phyloP scores from a whole-genome alignment of 2,113 vertebrate species.

The Rhipidura dahli region DNA sequence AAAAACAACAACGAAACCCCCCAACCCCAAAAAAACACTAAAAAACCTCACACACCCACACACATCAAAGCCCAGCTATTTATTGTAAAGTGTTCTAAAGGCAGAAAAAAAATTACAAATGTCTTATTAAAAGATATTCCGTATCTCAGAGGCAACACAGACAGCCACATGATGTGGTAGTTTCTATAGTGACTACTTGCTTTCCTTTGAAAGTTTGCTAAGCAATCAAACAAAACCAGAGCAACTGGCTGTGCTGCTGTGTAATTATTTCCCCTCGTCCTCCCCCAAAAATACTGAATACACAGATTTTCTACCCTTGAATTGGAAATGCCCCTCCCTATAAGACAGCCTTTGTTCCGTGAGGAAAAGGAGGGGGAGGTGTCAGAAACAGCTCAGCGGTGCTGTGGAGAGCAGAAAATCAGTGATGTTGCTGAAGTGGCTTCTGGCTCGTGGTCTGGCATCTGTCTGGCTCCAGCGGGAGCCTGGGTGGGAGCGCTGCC shows the following conservation, averaged over 20 bases:
- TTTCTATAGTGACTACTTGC: constrained; percentile 69
- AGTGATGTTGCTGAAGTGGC: background rate
- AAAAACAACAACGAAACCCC: too few species aligned
- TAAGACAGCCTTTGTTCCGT: constrained; percentile 21
- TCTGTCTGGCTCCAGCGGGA: background rate
- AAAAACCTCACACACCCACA: background rate
- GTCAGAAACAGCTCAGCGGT: background rate
- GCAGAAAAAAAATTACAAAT: background rate
- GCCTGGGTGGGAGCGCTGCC: background rate
- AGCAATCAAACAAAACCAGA: constrained; percentile 45
- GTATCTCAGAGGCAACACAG: background rate
- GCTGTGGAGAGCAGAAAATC: background rate
- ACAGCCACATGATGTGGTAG: constrained; percentile 13
- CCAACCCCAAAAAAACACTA: background rate
- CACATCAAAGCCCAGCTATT: background rate
- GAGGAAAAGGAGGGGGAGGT: background rate
- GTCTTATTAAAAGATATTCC: background rate
- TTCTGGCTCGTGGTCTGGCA: background rate
- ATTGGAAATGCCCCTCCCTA: constrained; percentile 27
- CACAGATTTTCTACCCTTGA: constrained; percentile 45
- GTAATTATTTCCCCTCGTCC: background rate
- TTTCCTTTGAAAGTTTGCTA: constrained; percentile 28
- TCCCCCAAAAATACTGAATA: background rate
- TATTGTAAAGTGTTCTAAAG: background rate
- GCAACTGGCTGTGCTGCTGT: background rate